Evolutionary conservation across 2,113 vertebrate species (phyloP).

Genomic region (Scytalopus superciliaris): DNA sequence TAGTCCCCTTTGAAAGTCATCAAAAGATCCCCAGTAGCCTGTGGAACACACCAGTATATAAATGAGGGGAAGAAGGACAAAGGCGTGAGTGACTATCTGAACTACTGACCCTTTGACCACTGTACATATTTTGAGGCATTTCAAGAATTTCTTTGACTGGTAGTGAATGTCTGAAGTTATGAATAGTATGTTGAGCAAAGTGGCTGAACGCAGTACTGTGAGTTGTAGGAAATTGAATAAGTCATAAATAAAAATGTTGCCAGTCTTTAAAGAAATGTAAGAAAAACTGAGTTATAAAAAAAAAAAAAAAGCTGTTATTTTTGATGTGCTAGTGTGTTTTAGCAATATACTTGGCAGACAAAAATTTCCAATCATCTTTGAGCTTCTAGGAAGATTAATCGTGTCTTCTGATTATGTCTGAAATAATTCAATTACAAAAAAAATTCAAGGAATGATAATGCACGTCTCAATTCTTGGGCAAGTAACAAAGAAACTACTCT

Average conservation of each 20-base stretch:
- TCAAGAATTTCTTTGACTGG: slow-evolving; percentile 29
- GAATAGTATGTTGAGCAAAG: background rate
- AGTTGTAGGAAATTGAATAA: background rate
- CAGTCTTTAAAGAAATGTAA: background rate
- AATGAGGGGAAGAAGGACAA: background rate
- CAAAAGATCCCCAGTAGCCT: background rate
- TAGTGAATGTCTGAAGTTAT: background rate
- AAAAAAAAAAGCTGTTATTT: background rate
- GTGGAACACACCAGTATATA: background rate
- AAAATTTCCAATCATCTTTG: background rate
- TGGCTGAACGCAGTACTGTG: background rate
- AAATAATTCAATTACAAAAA: background rate
- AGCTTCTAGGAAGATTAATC: background rate
- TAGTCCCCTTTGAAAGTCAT: background rate
- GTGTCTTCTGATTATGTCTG: background rate
- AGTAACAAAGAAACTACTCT: slow-evolving; percentile 20
- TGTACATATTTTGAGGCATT: background rate
- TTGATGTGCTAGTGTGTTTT: background rate
- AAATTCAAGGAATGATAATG: background rate
- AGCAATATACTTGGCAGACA: background rate
- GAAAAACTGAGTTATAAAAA: background rate
- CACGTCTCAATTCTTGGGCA: background rate
- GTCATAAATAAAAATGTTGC: background rate
- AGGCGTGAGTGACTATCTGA: background rate
- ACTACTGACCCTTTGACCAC: slow-evolving; percentile 3